A percentile compares a stretch with the other conserved stretches of the same genome.
Conservation (phyloP, 2,797 vertebrate genomes). For the Capromys pilorides region DNA sequence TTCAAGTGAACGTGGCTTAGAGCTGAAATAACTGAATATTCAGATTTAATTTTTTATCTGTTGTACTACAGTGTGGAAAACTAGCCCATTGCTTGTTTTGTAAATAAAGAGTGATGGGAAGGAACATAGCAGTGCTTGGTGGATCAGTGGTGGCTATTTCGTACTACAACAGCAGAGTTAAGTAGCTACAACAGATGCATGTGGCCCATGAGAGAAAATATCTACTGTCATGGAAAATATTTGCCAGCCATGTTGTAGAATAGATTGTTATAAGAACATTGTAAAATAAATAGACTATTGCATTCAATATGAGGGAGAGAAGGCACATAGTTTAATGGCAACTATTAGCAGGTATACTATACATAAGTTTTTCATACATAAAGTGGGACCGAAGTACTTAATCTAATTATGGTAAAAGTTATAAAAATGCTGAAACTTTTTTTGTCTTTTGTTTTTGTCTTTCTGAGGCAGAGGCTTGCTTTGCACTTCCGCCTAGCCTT, state of each 20-base stretch:
- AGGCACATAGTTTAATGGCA: neutral
- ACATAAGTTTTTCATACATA: neutral
- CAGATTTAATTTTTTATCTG: neutral
- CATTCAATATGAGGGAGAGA: neutral
- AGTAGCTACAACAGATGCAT: neutral
- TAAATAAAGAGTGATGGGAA: neutral
- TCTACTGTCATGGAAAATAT: neutral
- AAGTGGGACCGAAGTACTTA: neutral
- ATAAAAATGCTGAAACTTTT: neutral
- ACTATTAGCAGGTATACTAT: neutral
- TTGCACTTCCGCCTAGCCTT: neutral
- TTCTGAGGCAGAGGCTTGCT: neutral
- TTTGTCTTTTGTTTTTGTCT: neutral
- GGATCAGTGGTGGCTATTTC: neutral
- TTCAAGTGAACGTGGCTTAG: neutral
- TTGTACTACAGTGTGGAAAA: neutral
- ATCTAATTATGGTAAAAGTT: neutral
- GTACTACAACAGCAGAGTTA: neutral
- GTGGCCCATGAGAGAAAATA: neutral
- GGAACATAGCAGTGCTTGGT: neutral
- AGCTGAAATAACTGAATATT: neutral
- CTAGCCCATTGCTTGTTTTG: neutral
- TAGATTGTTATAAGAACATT: neutral
- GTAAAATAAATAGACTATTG: neutral
- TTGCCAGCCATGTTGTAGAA: neutral